phyloP scores from a whole-genome alignment of 2,888 invertebrate species.

The Dryobota labecula region DNA sequence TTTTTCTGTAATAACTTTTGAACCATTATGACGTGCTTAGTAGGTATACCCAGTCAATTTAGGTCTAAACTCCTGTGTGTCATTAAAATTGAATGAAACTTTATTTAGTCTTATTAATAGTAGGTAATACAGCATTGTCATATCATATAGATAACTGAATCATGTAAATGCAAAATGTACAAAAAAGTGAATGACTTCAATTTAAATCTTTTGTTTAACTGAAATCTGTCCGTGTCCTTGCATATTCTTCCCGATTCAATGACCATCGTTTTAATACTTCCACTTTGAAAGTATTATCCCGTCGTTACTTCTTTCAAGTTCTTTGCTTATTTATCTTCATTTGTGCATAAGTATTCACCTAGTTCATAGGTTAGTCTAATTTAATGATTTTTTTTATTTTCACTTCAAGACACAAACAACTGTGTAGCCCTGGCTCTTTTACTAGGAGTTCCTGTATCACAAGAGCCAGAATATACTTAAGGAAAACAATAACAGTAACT shows the following conservation, averaged over 20 bases:
- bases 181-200: conserved; percentile 6
- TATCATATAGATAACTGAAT: no score
- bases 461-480: neutral
- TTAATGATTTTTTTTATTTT: neutral
- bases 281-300: neutral
- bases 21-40: neutral
- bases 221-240: conserved; percentile 26
- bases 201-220: conserved; percentile 13
- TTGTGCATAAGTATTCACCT: neutral
- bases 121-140: no score
- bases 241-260: conserved; percentile 44
- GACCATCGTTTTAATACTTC: conserved; percentile 20
- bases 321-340: neutral
- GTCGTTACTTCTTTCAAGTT: neutral
- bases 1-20: conserved; percentile 1
- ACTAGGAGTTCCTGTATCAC: no score
- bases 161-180: neutral
- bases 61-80: no score
- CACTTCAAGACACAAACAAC: no score
- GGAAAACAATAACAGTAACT: neutral
- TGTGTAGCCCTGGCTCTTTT: no score
- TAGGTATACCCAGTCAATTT: neutral
- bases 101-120: neutral
- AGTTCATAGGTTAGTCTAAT: neutral
- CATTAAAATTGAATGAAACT: neutral